Base-by-base conservation (phyloP, 2,113 vertebrate genomes). In the Rana temporaria region DNA sequence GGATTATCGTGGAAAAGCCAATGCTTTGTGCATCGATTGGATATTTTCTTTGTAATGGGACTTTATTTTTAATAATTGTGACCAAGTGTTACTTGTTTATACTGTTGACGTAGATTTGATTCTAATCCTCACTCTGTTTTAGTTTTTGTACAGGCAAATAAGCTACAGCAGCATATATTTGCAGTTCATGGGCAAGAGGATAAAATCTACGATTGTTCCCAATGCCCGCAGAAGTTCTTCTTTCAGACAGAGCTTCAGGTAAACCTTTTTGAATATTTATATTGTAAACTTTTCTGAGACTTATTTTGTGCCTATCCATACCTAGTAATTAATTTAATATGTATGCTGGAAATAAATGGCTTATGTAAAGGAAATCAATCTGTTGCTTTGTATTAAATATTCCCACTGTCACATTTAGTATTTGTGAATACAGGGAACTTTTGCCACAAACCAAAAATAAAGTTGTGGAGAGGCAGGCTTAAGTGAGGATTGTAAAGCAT, bases 221-320 rank as follows among this genome's bases (percentile, higher is more conserved):
- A 99, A 92, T 99, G 98, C 90, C 98, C 98, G 0, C 98, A 99
- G 93, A 99, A 99, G 95, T 99, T 99, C 94, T 99, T 99, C 92
- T 99, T 99, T 89, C 98, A 99, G 92, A 99, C 98, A 24, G 98
- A 99, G 90, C 95, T 99, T 92, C 98, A 99, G 98, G 98, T 99
- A 92, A 77, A 90, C 73, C 38, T 24, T 72, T 26, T 59, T 1
- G 48, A 62, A 68, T 18, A 11, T 77, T 62, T 85, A 64, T 42
- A 1, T 80, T 67, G 19, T 16, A n/a, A 70, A 22, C 4, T 6
- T 70, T 6, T 6, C 18, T 26, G 42, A 48, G 42, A 48, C 6
- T 48, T 48, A 48, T 48, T 48, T 2, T 48, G 9, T 14, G 12
- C 9, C 9, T 52, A 8, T 72, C 70, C 26, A 59, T 18, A n/a